Conservation (phyloP, 2,113 vertebrate species). For the Elachura formosa region DNA sequence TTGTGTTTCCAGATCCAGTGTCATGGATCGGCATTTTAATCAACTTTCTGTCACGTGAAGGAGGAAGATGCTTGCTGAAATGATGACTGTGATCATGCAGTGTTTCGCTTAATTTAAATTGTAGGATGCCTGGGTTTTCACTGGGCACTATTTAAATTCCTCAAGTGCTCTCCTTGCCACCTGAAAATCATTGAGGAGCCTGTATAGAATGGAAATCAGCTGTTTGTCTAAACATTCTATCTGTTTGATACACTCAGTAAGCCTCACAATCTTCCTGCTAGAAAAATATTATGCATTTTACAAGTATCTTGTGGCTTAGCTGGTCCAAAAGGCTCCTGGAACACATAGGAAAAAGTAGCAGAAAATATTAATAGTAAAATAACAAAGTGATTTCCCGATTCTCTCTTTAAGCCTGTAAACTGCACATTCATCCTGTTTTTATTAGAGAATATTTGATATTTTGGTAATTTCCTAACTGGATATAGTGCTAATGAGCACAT, state of each 20-base stretch:
- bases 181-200: not conserved
- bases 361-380: not conserved
- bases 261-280: not conserved
- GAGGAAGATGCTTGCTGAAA: not conserved
- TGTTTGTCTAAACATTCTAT: not conserved
- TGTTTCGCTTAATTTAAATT: not conserved
- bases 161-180: not conserved
- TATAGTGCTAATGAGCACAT: constrained; percentile 36
- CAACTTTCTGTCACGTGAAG: not conserved
- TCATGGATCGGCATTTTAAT: not conserved
- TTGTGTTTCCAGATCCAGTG: not conserved
- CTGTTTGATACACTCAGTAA: not conserved
- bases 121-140: not conserved
- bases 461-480: not conserved
- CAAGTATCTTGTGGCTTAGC: not conserved
- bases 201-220: not conserved
- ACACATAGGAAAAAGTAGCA: not conserved
- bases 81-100: not conserved
- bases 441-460: not conserved
- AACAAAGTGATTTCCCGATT: not conserved
- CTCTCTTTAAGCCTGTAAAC: not conserved
- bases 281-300: not conserved
- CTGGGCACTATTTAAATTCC: not conserved
- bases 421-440: not conserved
- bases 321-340: not conserved